Base-by-base conservation (phyloP, 1,140 invertebrate genomes). In the Mamestra configurata region DNA sequence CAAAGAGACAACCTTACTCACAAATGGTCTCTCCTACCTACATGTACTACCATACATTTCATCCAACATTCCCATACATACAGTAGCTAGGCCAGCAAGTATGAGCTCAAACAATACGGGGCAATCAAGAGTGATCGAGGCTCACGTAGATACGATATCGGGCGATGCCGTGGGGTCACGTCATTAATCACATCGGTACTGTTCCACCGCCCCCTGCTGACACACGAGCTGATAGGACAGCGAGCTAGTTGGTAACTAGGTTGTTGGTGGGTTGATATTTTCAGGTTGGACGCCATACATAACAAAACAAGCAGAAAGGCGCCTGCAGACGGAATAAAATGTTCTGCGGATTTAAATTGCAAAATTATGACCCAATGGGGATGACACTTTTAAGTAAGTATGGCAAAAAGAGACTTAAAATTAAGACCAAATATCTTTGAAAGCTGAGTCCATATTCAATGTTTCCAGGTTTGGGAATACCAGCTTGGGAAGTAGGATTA, bases 171-270 rank as follows among this genome's bases (percentile, higher is more conserved):
- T 66, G 81, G 85, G 88, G 89, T 88, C 85, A 79, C 46, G 64
- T 83, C 89, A 90, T 93, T 91, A 93, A 93, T 92, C 91, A 93
- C 79, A 84, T 83, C 83, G 82, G 83, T 80, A 85, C 79, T 81
- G 84, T 81, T 76, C 77, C 57, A 80, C 81, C 84, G 79, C 80
- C 80, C 81, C 40, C 49, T 61, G 15, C 10, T 18, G 31, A 81
- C 70, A 66, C 49, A 86, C 80, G 18, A 71, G 0, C 13, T n/a
- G 18, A 8, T 18, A 40, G 20, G 24, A 46, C 13, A 37, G 24
- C 51, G 43, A 59, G 59, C 79, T 46, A 43, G 49, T 43, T 43
- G 22, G 10, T 40, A 8, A 1, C 10, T 7, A 10, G 4, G 1
- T 40, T 7, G 40, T 11, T 40, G 4, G 40, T 10, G 10, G 35